Evolutionary conservation across 2,113 vertebrate species (phyloP), one percentile per base, ranked within the genome.

Genomic region (Rhabdornis inornatus): DNA sequence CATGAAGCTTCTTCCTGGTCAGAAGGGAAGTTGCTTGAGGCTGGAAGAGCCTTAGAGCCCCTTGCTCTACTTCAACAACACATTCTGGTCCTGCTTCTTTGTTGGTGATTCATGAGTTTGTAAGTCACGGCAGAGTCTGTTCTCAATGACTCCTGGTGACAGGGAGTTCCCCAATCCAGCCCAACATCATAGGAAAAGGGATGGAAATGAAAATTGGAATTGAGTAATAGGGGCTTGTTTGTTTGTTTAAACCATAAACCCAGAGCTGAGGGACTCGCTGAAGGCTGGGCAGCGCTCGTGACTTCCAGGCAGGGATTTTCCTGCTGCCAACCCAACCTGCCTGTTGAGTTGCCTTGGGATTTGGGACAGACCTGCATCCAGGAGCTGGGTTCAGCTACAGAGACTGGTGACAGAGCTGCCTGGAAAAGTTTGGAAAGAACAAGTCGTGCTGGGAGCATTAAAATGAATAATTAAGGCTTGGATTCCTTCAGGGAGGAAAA

Each of bases 391-490:
- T 92, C 33, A 79, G 70, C 60, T 80, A 2, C 9, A 14, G 76
- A 65, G 45, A 55, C 57, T 2, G 0, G 87, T 94, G 92, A 89
- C 80, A 86, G 78, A 80, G 80, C 92, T 92, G 95, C 80, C 80
- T 84, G 88, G 86, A 95, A 94, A 88, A 53, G 60, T 88, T 89
- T 90, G 95, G 89, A 95, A 95, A 92, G 88, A 92, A 90, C 89
- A 94, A 95, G 83, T 95, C 72, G 0, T 96, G 90, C 95, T 93
- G 91, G 89, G 92, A 95, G 91, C 95, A 96, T 97, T 93, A 93
- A 95, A 93, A 96, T 96, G 94, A 96, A 84, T 92, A 96, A 97
- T 96, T 96, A 96, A 96, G 84, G 75, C 60, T 95, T 91, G 89
- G 91, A 96, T 93, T 96, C 83, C 92, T 97, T 96, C 90, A 83